phyloP scores from a whole-genome alignment of 1,140 invertebrate genomes.

The Aphis craccivora region DNA sequence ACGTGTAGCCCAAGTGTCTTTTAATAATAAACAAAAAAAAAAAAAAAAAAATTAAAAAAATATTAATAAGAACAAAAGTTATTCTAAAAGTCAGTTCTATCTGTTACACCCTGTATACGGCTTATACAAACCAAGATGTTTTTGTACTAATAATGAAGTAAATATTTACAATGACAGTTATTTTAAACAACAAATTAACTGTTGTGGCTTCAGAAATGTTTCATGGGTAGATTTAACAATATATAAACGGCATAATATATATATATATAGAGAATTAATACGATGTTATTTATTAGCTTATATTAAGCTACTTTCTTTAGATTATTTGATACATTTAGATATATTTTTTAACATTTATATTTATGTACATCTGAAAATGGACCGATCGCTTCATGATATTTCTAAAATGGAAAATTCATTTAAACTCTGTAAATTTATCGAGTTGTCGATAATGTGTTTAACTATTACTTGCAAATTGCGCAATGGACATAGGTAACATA shows the following conservation, averaged over 20 bases:
- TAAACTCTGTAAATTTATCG: background rate
- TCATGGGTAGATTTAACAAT: background rate
- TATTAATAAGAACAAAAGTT: too few relatives aligned
- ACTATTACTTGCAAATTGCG: background rate
- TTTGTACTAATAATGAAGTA: constrained; percentile 1
- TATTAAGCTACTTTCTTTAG: background rate
- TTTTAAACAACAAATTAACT: background rate
- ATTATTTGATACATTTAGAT: background rate
- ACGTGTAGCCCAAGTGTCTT: too few relatives aligned
- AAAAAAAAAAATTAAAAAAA: too few relatives aligned
- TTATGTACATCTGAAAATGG: background rate
- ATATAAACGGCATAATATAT: background rate
- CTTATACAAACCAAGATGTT: background rate
- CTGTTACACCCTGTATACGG: too few relatives aligned
- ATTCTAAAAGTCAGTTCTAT: too few relatives aligned
- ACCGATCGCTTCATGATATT: background rate
- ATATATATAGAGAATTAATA: background rate
- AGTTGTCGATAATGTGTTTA: background rate
- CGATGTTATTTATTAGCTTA: background rate
- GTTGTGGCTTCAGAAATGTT: background rate
- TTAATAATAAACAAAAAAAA: too few relatives aligned
- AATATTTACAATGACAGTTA: background rate
- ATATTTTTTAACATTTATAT: background rate
- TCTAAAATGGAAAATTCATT: background rate
- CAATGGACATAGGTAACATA: background rate